Evolutionary conservation across 53 echinoderm and acorn worm species (phyloP), one percentile per base, ranked within the genome.

Genomic region (Luidia sarsii): DNA sequence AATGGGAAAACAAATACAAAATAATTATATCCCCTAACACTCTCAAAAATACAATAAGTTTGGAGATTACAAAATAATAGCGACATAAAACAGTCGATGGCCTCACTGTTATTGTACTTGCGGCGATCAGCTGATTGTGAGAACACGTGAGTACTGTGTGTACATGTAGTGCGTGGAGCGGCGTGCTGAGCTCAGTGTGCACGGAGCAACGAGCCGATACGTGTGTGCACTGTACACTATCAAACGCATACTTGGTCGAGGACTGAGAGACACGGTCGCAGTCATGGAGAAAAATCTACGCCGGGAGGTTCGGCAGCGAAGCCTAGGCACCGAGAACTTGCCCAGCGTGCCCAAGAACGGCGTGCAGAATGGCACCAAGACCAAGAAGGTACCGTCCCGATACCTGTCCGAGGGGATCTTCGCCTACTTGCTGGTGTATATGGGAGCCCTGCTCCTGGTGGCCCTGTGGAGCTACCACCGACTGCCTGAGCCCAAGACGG

Each of bases 381-480:
- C 32, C 60, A 77, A 48, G 27, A 77, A 60, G 77, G 2, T 61
- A 10, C 77, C 77, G 23, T 77, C 77, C 21, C 60, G 77, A 4
- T 77, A 77, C 30, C 25, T 77, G 13, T 77, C 77, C 30, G 77
- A 77, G 77, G 45, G 46, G 0, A 60, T 77, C 18, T 77, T 77
- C 22, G 77, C 14, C 18, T 77, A 60, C 48, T 16, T 77, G 19
- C n/a, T 77, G 43, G 46, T 60, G 39, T 77, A 77, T 61, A 31
- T 77, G 60, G 60, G 59, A 9, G n/a, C 37, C 5, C 45, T 77
- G 36, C 33, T 77, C 15, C 41, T 61, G 20, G 18, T 77, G 20
- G 77, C 77, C 0, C 32, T 48, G 8, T 84, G 73, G 72, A 73
- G 84, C 48, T 73, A 84, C 64, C 84, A 73, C 53, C 62, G 84